Evolutionary conservation across 1,140 invertebrate species (phyloP).

Genomic region (Diprion similis): DNA sequence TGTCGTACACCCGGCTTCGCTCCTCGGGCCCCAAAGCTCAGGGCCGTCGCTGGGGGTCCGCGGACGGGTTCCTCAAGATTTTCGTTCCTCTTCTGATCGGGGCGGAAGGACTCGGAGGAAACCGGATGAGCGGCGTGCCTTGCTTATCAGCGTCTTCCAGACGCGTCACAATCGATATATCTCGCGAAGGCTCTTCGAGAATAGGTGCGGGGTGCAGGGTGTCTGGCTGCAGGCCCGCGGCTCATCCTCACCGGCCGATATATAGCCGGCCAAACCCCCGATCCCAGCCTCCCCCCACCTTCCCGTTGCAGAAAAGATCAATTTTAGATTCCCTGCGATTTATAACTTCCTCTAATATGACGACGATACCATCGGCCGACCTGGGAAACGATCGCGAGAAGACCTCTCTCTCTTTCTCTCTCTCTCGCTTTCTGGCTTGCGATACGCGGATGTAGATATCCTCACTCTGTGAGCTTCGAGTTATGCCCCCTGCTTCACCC

Average conservation of each 20-base stretch:
- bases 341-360: conserved; percentile 64
- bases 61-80: not conserved
- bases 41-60: not conserved
- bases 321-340: conserved; percentile 63
- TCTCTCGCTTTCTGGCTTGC: conserved; percentile 19
- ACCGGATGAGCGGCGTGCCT: conserved; percentile 30
- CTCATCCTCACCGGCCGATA: conserved; percentile 6
- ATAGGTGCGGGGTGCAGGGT: conserved; percentile 31
- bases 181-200: conserved; percentile 44
- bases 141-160: conserved; percentile 58
- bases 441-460: not conserved
- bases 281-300: conserved; percentile 16
- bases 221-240: not conserved
- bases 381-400: conserved; percentile 16
- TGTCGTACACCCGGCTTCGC: not conserved
- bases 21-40: not conserved
- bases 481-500: not conserved
- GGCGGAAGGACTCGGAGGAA: conserved; percentile 5
- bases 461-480: not conserved
- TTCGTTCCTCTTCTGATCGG: not conserved
- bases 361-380: conserved; percentile 45
- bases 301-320: conserved; percentile 58
- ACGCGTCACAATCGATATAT: conserved; percentile 61
- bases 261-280: conserved; percentile 14
- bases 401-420: conserved; percentile 33